phyloP scores from a whole-genome alignment of 1,140 invertebrate species.

The Aporrectodea caliginosa region DNA sequence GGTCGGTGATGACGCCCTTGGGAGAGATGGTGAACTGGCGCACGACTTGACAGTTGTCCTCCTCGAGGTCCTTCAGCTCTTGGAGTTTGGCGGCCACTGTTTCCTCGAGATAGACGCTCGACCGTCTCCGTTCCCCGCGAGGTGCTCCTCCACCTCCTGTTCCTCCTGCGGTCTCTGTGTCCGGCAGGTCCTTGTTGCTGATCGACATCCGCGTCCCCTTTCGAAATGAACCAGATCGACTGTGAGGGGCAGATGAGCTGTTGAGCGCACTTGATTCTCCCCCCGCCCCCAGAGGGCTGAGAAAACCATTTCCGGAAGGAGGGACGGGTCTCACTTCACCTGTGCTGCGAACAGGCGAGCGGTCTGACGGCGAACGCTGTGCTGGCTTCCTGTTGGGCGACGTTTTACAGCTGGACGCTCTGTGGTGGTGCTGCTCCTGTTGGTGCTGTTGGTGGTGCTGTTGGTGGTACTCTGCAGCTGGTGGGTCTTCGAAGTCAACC shows the following conservation, averaged over 20 bases:
- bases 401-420: neutral
- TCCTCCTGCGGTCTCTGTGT: too few relatives aligned
- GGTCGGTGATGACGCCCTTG: slow-evolving; percentile 26
- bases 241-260: slow-evolving; percentile 24
- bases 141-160: neutral
- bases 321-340: neutral
- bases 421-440: neutral
- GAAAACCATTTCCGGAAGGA: neutral
- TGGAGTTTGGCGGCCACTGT: slow-evolving; percentile 18
- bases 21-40: slow-evolving; percentile 35
- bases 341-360: neutral
- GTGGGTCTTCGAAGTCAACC: neutral
- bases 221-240: slow-evolving; percentile 26
- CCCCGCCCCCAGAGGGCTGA: neutral
- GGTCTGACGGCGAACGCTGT: neutral
- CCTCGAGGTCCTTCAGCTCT: slow-evolving; percentile 25
- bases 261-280: neutral
- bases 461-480: neutral
- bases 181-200: slow-evolving; percentile 53
- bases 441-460: neutral
- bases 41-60: slow-evolving; percentile 20
- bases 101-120: slow-evolving; percentile 22
- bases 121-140: neutral
- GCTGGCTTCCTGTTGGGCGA: neutral
- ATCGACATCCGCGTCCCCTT: slow-evolving; percentile 15